These are phyloP conservation scores for Lagorchestes hirsutus DNA, from an alignment of 2,797 vertebrate species.

Conservation along the genomic window DNA sequence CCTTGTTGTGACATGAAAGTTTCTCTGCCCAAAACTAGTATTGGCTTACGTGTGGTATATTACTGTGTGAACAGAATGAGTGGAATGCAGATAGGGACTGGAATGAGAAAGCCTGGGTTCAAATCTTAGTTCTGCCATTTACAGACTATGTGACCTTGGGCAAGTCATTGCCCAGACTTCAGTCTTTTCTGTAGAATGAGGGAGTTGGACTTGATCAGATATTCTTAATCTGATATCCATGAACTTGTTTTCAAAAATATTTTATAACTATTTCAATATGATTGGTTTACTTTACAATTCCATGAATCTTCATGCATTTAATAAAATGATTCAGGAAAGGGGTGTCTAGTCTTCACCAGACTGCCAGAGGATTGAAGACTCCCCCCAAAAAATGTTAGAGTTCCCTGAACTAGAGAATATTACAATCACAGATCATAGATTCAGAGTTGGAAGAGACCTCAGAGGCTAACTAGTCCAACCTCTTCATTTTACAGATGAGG, in stretches of 20 bases:
- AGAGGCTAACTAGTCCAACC: neutral
- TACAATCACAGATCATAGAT: neutral
- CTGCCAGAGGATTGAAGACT: neutral
- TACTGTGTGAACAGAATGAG: neutral
- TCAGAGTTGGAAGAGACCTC: neutral
- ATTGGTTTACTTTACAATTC: neutral
- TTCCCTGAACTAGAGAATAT: neutral
- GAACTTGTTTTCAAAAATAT: neutral
- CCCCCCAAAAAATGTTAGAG: neutral
- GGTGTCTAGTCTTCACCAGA: neutral
- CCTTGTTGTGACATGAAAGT: slow-evolving; percentile 37
- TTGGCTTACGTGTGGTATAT: neutral
- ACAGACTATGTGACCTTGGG: neutral
- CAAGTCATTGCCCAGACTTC: neutral
- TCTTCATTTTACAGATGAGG: neutral
- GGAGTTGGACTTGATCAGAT: neutral
- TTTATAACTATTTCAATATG: neutral
- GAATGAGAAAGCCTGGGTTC: neutral
- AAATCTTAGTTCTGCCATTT: neutral
- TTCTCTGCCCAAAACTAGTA: slow-evolving; percentile 45
- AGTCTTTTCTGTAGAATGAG: neutral
- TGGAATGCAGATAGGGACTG: neutral
- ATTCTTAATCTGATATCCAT: neutral
- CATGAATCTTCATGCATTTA: slow-evolving; percentile 11
- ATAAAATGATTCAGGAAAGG: slow-evolving; percentile 6